Evolutionary conservation across 1,140 invertebrate species (phyloP), one percentile per base, ranked within the genome.

Genomic region (Globodera ellingtonae): DNA sequence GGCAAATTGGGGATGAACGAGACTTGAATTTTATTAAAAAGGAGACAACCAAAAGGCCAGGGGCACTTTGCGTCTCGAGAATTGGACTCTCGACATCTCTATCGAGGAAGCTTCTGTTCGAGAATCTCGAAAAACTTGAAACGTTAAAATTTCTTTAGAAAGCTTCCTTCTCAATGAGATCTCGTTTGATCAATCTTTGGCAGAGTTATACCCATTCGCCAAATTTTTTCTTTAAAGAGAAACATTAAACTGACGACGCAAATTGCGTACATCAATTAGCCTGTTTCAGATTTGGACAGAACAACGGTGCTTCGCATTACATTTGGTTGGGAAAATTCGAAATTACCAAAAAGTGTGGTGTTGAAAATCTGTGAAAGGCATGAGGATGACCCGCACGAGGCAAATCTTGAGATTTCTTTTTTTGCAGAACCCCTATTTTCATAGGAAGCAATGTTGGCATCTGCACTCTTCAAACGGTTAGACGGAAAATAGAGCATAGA

Each of bases 311-410:
- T 88, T 21, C 75, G 81, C 70, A 82, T 88, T 6, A 88, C 86
- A n/a, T 89, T 88, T 72, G 88, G 85, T 13, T 88, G 86, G 86
- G 86, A 89, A 44, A 81, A 88, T 70, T 76, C 84, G 15, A 79
- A 79, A 13, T 71, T 88, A 35, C 86, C 86, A 13, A 82, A 82
- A 66, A 88, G 82, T 75, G 82, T 88, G 10, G 81, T 88, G n/a
- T 65, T 87, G 24, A 87, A 88, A 70, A 84, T 88, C 66, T 88
- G 80, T 24, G 83, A 84, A 7, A 67, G 78, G 46, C 82, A 84
- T 69, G 65, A 80, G 69, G 80, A 84, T 72, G 65, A 81, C 74
- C 66, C 82, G 59, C 75, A 78, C 66, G 69, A 79, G 79, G 79
- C 74, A 72, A 66, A 82, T 81, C 3, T 35, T 35, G 35, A 35